These are phyloP conservation scores for Plecotus auritus DNA, from an alignment of 2,113 vertebrate genomes.

Conservation along the genomic window DNA sequence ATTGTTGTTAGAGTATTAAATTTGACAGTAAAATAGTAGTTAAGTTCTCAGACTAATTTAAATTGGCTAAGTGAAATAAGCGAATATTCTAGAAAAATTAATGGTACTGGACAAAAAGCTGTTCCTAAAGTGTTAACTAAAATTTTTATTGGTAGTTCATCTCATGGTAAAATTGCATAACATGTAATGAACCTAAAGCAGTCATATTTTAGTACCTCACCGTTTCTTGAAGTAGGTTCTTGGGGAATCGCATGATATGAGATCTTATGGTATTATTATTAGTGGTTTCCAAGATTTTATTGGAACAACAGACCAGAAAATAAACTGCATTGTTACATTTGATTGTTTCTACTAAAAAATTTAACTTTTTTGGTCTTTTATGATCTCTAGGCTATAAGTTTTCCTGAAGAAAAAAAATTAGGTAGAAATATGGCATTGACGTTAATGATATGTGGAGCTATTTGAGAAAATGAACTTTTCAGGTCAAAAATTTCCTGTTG, in stretches of 20 bases:
- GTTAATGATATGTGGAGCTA: neutral
- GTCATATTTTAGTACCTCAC: no score
- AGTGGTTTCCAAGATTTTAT: neutral
- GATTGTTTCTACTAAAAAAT: neutral
- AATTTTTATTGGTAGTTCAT: no score
- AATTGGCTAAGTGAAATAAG: no score
- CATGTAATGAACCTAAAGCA: no score
- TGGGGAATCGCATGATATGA: neutral
- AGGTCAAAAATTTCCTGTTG: neutral
- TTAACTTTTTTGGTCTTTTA: neutral
- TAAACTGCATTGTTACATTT: neutral
- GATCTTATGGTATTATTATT: neutral
- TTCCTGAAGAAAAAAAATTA: neutral
- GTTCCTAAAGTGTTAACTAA: no score
- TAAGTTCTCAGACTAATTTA: no score
- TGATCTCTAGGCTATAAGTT: neutral
- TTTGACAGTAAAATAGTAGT: no score
- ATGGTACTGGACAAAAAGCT: no score
- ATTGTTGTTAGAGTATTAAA: no score
- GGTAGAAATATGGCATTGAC: neutral
- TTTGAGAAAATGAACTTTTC: neutral
- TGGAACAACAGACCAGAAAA: neutral
- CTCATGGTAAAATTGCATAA: no score
- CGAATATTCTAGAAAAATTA: no score
- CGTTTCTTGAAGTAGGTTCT: neutral